phyloP scores from a whole-genome alignment of 64 coral and sea anemone species.

The Dendronephthya gigantea region DNA sequence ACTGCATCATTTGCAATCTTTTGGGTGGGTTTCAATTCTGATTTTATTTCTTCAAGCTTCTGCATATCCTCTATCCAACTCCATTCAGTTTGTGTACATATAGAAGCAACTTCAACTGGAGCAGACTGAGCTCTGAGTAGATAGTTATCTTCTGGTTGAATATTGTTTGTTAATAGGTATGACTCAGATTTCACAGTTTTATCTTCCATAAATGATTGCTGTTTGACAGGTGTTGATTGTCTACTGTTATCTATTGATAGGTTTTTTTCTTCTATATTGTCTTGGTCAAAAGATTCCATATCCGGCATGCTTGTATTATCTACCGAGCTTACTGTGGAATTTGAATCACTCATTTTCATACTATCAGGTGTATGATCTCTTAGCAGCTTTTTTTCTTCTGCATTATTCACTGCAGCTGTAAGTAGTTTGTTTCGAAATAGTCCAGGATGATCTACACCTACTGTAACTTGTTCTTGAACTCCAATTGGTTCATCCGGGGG shows the following conservation, averaged over 20 bases:
- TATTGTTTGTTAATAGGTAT: neutral
- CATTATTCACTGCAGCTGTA: neutral
- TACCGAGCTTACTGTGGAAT: neutral
- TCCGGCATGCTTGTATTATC: neutral
- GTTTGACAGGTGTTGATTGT: neutral
- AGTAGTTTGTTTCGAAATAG: neutral
- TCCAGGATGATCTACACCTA: neutral
- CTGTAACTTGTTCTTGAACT: neutral
- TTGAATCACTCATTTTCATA: neutral
- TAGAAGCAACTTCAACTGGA: conserved; percentile 20
- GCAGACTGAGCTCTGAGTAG: neutral
- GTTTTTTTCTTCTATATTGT: neutral
- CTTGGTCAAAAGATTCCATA: neutral
- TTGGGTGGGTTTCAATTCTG: neutral
- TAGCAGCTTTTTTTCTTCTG: neutral
- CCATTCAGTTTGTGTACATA: conserved; percentile 56
- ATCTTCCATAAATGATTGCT: neutral
- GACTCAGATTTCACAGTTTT: neutral
- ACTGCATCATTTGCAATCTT: neutral
- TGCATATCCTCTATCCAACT: conserved; percentile 65
- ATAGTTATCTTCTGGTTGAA: conserved; percentile 26
- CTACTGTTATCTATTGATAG: neutral
- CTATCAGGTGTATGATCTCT: neutral
- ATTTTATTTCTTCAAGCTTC: conserved; percentile 31
- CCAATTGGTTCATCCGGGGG: neutral